Conservation (phyloP, 2,888 invertebrate species). For the Phalangium opilio region DNA sequence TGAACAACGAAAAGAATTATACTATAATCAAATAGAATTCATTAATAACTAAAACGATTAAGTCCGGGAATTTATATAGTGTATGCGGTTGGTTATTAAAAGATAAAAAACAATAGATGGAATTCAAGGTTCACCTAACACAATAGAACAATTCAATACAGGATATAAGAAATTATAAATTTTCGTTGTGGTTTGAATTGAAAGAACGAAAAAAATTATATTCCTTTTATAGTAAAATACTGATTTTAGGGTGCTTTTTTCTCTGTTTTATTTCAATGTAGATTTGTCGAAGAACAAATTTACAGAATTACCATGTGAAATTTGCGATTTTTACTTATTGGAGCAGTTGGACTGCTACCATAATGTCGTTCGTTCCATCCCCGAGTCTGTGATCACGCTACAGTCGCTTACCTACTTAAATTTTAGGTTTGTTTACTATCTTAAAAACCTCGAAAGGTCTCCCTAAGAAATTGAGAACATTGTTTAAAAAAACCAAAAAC, state of each 20-base stretch:
- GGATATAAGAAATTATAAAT: too few relatives aligned
- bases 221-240: conserved; percentile 9
- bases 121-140: too few relatives aligned
- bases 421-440: conserved; percentile 47
- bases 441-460: not conserved
- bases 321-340: conserved; percentile 70
- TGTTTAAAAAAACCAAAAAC: not conserved
- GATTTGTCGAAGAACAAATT: conserved; percentile 77
- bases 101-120: too few relatives aligned
- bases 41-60: too few relatives aligned
- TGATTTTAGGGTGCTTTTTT: conserved; percentile 9
- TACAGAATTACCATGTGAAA: conserved; percentile 73
- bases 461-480: not conserved
- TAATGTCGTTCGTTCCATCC: conserved; percentile 74
- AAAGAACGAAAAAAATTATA: conserved; percentile 23
- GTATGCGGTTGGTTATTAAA: too few relatives aligned
- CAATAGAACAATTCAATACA: too few relatives aligned
- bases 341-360: conserved; percentile 78
- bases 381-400: conserved; percentile 63
- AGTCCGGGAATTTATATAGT: too few relatives aligned
- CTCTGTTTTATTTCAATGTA: conserved; percentile 37
- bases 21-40: too few relatives aligned
- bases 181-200: too few relatives aligned
- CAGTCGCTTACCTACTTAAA: conserved; percentile 78
- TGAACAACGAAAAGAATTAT: too few relatives aligned